Evolutionary conservation across 2,113 vertebrate species (phyloP), one percentile per base, ranked within the genome.

Genomic region (Callipepla californica): DNA sequence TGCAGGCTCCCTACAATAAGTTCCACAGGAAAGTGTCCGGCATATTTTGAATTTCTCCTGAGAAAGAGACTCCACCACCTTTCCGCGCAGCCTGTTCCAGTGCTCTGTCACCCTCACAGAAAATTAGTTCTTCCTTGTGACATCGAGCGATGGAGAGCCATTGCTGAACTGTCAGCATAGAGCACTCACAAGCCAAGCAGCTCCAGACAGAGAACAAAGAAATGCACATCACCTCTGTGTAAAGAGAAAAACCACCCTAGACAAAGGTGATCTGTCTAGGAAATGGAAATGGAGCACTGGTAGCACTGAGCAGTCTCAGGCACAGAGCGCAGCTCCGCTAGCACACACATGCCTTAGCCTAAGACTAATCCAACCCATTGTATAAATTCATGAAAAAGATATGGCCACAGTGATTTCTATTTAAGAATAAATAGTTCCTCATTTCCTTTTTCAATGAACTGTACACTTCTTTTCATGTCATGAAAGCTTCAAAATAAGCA

Each of bases 401-500:
- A 55, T 3, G 58, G 82, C 74, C 83, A 87, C 44, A 78, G 78
- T 74, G 36, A 92, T 72, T 95, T 85, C 67, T 85, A 34, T 74
- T 79, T 50, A 67, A 69, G 53, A 89, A 79, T 87, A 92, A 93
- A 77, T 85, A 40, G 50, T 77, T 77, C 50, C 30, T 89, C 28
- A 63, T 68, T 89, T 93, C 20, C 59, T 85, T 91, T 94, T 74
- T 40, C 3, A 9, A 82, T 50, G 34, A 87, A 62, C 55, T 87
- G 28, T 4, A 2, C 30, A 18, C 59, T 89, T 84, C 44, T 94
- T 94, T 91, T 77, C 55, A 44, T n/a, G 20, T 51, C 8, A 0
- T 40, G 57, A 95, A 92, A 94, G 79, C 77, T 79, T 95, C 92
- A 75, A 95, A 91, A 88, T 85, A 92, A 83, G 32, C 44, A 65